Evolutionary conservation across 2,888 invertebrate genomes (phyloP).

Genomic region (Prosopocoilus inquinatus): DNA sequence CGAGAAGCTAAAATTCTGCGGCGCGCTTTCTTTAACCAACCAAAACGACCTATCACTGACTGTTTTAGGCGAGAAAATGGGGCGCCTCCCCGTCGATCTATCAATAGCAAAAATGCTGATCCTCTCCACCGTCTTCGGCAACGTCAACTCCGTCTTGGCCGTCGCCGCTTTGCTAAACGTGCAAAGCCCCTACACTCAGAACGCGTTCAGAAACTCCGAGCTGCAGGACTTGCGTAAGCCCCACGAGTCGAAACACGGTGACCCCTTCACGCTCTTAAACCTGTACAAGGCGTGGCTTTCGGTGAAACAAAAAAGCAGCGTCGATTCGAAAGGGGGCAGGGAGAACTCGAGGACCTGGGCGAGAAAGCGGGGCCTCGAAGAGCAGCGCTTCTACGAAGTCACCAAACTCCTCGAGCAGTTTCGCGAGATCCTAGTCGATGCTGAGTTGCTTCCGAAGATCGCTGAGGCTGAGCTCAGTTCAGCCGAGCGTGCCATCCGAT

Average conservation of each 20-base stretch:
- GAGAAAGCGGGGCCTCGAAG: slow-evolving; percentile 84
- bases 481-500: slow-evolving; percentile 75
- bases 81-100: slow-evolving; percentile 92
- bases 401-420: slow-evolving; percentile 91
- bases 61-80: slow-evolving; percentile 79
- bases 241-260: slow-evolving; percentile 93
- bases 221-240: slow-evolving; percentile 75
- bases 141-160: slow-evolving; percentile 84
- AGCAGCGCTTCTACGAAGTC: slow-evolving; percentile 95
- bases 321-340: slow-evolving; percentile 18
- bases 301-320: slow-evolving; percentile 61
- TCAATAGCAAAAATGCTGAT: slow-evolving; percentile 94
- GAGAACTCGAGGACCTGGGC: slow-evolving; percentile 77
- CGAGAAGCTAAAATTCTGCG: slow-evolving; percentile 77
- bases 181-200: slow-evolving; percentile 88
- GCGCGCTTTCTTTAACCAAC: slow-evolving; percentile 72
- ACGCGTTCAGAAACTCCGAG: slow-evolving; percentile 81
- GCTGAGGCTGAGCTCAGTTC: slow-evolving; percentile 54
- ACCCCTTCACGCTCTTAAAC: slow-evolving; percentile 86
- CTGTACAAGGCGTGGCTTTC: slow-evolving; percentile 87
- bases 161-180: slow-evolving; percentile 91
- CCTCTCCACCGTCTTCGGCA: slow-evolving; percentile 84
- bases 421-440: slow-evolving; percentile 71
- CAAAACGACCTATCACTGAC: slow-evolving; percentile 69
- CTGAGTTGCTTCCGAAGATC: slow-evolving; percentile 41